Percentiles rank a stretch among this genome's conserved stretches.
Conservation (phyloP, 2,888 invertebrate genomes). For the Anthophora plumipes region DNA sequence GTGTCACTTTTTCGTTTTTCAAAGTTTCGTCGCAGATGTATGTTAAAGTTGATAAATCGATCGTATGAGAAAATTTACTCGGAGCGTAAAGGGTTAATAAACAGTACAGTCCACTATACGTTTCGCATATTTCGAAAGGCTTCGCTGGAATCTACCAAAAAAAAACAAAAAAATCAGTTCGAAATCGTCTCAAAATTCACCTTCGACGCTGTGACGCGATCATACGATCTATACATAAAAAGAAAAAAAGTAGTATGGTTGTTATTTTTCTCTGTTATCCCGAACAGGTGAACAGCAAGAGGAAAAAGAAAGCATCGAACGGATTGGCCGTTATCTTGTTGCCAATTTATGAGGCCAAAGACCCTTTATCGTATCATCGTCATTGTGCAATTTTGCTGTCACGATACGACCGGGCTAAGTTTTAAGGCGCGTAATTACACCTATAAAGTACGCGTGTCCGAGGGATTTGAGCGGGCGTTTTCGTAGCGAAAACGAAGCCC, state of each 20-base stretch:
- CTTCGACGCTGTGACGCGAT: too few relatives aligned
- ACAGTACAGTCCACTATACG: too few relatives aligned
- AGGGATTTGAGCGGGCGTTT: conserved; percentile 47
- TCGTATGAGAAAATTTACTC: too few relatives aligned
- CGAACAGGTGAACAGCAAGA: neutral
- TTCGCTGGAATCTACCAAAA: too few relatives aligned
- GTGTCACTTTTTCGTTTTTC: too few relatives aligned
- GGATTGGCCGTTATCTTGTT: conserved; percentile 51
- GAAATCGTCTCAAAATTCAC: too few relatives aligned
- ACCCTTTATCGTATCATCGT: conserved; percentile 65
- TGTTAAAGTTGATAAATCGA: too few relatives aligned
- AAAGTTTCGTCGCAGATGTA: too few relatives aligned
- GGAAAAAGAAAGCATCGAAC: conserved; percentile 34
- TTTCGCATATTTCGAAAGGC: too few relatives aligned
- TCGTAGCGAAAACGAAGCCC: conserved; percentile 35
- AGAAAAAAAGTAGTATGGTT: neutral
- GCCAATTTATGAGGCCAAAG: conserved; percentile 56
- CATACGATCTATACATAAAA: too few relatives aligned
- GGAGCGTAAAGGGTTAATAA: too few relatives aligned
- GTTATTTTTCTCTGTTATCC: neutral
- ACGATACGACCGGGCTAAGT: conserved; percentile 62
- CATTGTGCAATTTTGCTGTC: conserved; percentile 67
- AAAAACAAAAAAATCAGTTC: too few relatives aligned
- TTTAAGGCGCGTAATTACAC: conserved; percentile 71
- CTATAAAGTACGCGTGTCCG: conserved; percentile 64